phyloP scores from a whole-genome alignment of 1,140 invertebrate species.

The Listronotus oregonensis region DNA sequence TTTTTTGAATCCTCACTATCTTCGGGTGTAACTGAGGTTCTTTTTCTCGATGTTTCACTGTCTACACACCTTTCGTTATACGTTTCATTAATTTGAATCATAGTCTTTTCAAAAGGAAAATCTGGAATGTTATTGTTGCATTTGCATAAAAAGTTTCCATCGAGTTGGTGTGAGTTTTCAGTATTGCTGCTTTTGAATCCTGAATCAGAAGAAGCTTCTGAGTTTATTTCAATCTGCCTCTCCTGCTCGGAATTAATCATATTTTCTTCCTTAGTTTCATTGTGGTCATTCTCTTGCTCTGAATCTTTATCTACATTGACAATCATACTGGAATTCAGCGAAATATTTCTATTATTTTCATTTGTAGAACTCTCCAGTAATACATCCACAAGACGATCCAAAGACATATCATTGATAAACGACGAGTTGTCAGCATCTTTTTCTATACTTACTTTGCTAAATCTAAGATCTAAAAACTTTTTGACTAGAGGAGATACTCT shows the following conservation, averaged over 20 bases:
- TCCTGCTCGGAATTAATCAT: conserved; percentile 41
- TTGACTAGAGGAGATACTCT: conserved; percentile 53
- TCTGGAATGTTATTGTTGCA: conserved; percentile 42
- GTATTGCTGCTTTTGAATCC: conserved; percentile 48
- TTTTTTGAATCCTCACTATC: conserved; percentile 25
- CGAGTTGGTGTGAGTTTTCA: conserved; percentile 45
- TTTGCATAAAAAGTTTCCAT: conserved; percentile 45
- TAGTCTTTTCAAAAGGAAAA: conserved; percentile 45
- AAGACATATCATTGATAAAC: conserved; percentile 52
- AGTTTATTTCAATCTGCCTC: conserved; percentile 19
- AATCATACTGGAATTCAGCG: conserved; percentile 32
- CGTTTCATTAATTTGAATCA: conserved; percentile 51
- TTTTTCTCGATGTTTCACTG: conserved; percentile 39
- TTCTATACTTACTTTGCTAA: conserved; percentile 37
- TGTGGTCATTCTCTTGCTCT: conserved; percentile 47
- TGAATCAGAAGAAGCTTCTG: conserved; percentile 47
- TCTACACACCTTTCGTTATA: conserved; percentile 54
- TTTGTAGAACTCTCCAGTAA: conserved; percentile 45
- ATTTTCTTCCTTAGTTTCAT: conserved; percentile 48
- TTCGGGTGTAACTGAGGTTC: conserved; percentile 27
- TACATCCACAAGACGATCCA: conserved; percentile 53
- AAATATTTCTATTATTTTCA: conserved; percentile 16
- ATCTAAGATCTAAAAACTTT: conserved; percentile 50
- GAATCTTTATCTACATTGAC: conserved; percentile 29
- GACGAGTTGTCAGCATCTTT: conserved; percentile 44